Evolutionary conservation across 2,888 invertebrate genomes (phyloP).

Genomic region (Eledona agricola): DNA sequence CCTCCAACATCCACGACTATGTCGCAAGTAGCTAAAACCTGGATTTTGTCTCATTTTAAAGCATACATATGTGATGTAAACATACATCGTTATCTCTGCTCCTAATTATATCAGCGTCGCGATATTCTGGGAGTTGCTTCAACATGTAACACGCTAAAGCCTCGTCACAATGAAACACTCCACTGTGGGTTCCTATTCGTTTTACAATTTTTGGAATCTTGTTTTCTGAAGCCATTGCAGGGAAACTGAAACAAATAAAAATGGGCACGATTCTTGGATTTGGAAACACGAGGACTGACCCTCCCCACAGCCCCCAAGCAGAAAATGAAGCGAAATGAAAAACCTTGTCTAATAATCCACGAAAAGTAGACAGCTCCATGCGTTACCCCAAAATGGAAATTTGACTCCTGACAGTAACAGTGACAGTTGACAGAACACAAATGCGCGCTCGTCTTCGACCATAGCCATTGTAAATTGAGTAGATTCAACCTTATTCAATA

Average conservation of each 20-base stretch:
- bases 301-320: constrained; percentile 41
- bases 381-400: constrained; percentile 25
- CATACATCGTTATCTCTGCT: constrained; percentile 67
- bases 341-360: too few species aligned
- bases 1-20: constrained; percentile 96
- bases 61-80: constrained; percentile 5
- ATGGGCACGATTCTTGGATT: neutral
- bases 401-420: constrained; percentile 1
- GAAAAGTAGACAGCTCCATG: too few species aligned
- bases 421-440: constrained; percentile 1
- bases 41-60: constrained; percentile 5
- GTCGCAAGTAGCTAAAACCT: constrained; percentile 81
- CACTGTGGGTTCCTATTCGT: constrained; percentile 80
- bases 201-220: constrained; percentile 54
- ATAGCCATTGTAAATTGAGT: too few species aligned
- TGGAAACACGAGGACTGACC: constrained; percentile 34
- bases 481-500: too few species aligned
- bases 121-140: constrained; percentile 79
- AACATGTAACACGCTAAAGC: constrained; percentile 94
- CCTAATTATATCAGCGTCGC: constrained; percentile 81
- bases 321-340: constrained; percentile 24
- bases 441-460: constrained; percentile 3
- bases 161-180: constrained; percentile 94
- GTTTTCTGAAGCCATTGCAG: constrained; percentile 56
- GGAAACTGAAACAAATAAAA: constrained; percentile 16